These are phyloP conservation scores for Lasiurus borealis DNA, from an alignment of 2,113 vertebrate genomes.

Conservation along the genomic window DNA sequence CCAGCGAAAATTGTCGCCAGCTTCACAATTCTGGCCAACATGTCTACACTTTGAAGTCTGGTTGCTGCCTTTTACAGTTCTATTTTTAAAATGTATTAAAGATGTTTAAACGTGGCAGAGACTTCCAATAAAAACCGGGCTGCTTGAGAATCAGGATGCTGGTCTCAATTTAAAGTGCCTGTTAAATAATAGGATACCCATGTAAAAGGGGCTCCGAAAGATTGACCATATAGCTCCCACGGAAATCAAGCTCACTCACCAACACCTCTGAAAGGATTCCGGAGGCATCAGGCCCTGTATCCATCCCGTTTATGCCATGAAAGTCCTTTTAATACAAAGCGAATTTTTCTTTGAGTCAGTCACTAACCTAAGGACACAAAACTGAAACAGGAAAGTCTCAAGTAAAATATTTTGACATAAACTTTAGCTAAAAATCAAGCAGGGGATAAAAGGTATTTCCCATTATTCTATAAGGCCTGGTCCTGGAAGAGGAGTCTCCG, in stretches of 20 bases:
- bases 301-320: constrained; percentile 53
- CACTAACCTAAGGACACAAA: constrained; percentile 65
- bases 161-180: constrained; percentile 90
- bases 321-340: constrained; percentile 62
- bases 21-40: constrained; percentile 87
- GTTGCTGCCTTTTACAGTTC: constrained; percentile 90
- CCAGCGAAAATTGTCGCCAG: constrained; percentile 89
- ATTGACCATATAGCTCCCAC: constrained; percentile 82
- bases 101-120: constrained; percentile 91
- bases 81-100: constrained; percentile 93
- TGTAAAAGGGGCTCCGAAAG: constrained; percentile 85
- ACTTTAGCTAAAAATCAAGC: constrained; percentile 68
- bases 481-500: neutral
- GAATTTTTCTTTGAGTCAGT: constrained; percentile 77
- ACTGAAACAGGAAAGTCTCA: constrained; percentile 62
- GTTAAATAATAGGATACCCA: constrained; percentile 90
- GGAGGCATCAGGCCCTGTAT: constrained; percentile 58
- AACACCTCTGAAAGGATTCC: constrained; percentile 75
- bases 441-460: neutral
- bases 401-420: constrained; percentile 53
- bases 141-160: constrained; percentile 90
- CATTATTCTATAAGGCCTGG: neutral
- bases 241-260: constrained; percentile 79
- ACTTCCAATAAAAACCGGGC: constrained; percentile 89
- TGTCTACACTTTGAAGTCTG: constrained; percentile 90